phyloP scores from a whole-genome alignment of 1,140 invertebrate genomes.

The Brachionus asplanchnoidis region DNA sequence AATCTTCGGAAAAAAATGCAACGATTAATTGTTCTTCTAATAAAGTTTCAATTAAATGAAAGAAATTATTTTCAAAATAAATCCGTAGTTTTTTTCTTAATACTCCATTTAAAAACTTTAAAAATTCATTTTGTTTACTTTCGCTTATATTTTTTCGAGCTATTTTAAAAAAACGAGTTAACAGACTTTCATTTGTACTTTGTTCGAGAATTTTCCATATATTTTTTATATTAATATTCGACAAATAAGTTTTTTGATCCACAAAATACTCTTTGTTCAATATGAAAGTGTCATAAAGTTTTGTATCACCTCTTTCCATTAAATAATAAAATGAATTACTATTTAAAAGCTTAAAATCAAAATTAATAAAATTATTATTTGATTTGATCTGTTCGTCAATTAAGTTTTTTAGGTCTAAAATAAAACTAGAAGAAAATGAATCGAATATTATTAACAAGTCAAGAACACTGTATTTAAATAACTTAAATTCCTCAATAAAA shows the following conservation, averaged over 20 bases:
- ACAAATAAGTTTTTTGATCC: not conserved
- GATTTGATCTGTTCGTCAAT: not conserved
- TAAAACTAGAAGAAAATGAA: not conserved
- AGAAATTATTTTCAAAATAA: not conserved
- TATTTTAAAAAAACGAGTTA: not conserved
- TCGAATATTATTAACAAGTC: not conserved
- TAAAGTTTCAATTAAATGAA: not conserved
- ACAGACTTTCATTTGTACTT: not conserved
- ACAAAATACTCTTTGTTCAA: not conserved
- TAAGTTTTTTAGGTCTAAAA: not conserved
- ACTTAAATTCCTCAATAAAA: not conserved
- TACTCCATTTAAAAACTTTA: not conserved
- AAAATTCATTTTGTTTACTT: not conserved
- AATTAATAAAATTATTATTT: not conserved
- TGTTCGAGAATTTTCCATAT: not conserved
- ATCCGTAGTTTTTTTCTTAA: not conserved
- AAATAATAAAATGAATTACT: not conserved
- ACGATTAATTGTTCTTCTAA: not conserved
- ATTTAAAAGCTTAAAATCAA: not conserved
- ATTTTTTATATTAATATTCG: not conserved
- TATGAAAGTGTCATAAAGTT: not conserved
- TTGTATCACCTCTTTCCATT: not conserved
- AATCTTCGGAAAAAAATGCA: not conserved
- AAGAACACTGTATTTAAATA: not conserved
- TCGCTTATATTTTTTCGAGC: not conserved